Conservation (phyloP, 2,888 invertebrate genomes). For the Coenonympha glycerion region DNA sequence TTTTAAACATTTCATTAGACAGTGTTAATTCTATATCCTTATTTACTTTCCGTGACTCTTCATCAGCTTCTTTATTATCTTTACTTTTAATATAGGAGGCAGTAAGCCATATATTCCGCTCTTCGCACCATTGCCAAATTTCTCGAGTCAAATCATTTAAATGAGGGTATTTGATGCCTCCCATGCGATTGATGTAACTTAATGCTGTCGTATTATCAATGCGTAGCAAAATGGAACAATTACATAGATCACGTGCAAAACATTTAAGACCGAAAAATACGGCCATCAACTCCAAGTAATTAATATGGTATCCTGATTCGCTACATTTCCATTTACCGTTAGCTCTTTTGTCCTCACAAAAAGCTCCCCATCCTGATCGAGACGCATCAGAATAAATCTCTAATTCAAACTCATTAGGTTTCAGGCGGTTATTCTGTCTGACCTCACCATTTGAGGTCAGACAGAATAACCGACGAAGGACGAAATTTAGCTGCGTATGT, state of each 20-base stretch:
- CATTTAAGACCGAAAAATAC: conserved; percentile 7
- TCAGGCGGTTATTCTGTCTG: background rate
- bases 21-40: conserved; percentile 23
- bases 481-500: conserved; percentile 11
- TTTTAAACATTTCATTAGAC: background rate
- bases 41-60: conserved; percentile 24
- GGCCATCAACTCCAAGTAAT: conserved; percentile 20
- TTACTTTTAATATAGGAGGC: conserved; percentile 27
- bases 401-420: background rate
- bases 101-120: conserved; percentile 21
- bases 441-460: conserved; percentile 5
- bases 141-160: conserved; percentile 19
- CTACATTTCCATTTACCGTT: conserved; percentile 18
- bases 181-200: conserved; percentile 23
- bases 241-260: background rate
- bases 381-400: conserved; percentile 25
- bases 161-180: conserved; percentile 23
- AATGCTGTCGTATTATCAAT: conserved; percentile 28
- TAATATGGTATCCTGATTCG: conserved; percentile 22
- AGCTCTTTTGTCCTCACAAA: conserved; percentile 13
- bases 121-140: conserved; percentile 29
- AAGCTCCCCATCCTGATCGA: conserved; percentile 21
- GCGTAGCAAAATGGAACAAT: conserved; percentile 4
- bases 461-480: background rate
- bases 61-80: conserved; percentile 28